phyloP scores from a whole-genome alignment of 1,140 invertebrate species.

The Hydropsyche tenuis region DNA sequence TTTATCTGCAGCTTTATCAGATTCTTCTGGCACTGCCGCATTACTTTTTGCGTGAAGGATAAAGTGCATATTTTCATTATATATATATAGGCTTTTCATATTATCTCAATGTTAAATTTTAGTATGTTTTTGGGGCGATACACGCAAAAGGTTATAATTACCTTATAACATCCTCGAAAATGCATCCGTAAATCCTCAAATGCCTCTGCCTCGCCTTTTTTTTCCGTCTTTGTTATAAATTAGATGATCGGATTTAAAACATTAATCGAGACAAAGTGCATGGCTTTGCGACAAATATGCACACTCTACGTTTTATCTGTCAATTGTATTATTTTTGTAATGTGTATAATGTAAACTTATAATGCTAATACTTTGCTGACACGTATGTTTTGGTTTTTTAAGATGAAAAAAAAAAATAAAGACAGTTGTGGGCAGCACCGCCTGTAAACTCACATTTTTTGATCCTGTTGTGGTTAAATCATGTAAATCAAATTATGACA shows the following conservation, averaged over 20 bases:
- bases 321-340: conserved; percentile 40
- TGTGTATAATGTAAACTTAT: conserved; percentile 45
- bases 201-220: conserved; percentile 56
- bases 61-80: conserved; percentile 48
- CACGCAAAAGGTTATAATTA: conserved; percentile 46
- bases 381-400: conserved; percentile 50
- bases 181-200: conserved; percentile 60
- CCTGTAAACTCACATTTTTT: conserved; percentile 56
- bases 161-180: conserved; percentile 43
- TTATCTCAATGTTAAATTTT: conserved; percentile 40
- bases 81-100: conserved; percentile 24
- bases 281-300: conserved; percentile 47
- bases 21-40: conserved; percentile 63
- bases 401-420: conserved; percentile 52
- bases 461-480: conserved; percentile 29
- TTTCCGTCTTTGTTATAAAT: conserved; percentile 40
- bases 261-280: conserved; percentile 43
- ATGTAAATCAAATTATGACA: conserved; percentile 12
- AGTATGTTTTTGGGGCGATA: conserved; percentile 45
- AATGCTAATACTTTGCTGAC: conserved; percentile 41
- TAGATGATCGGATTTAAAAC: conserved; percentile 34
- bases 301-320: conserved; percentile 43
- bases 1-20: conserved; percentile 61
- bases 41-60: conserved; percentile 53
- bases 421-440: conserved; percentile 59